Base-by-base conservation (phyloP, 35 echinoderm and acorn worm genomes). In the Patiria miniata region DNA sequence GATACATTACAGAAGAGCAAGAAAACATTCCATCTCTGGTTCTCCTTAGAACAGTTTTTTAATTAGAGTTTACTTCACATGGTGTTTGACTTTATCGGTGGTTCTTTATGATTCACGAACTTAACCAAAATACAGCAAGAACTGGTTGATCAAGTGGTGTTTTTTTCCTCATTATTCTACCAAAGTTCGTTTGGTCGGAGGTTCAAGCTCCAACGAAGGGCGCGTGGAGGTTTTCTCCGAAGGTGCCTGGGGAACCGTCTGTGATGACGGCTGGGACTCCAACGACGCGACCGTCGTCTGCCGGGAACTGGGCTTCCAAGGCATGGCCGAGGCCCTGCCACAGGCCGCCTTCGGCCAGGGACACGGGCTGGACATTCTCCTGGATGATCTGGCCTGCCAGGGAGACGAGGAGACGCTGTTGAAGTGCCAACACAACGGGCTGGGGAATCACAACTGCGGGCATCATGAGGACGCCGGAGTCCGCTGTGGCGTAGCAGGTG, bases 391-490 rank as follows among this genome's bases (percentile, higher is more conserved):
- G 37, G 28, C 54, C 5, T 95, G 89, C 52, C 32, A 28, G 29
- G 93, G 93, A 0, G 39, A 57, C 0, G 89, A 95, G 34, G 39
- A 34, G 1, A n/a, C 4, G 0, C 16, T 95, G 19, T 26, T 50
- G 56, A 21, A 77, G 30, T 95, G 93, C 58, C 29, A 19, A 5
- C 85, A 86, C 36, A 58, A 61, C 17, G 88, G 88, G 7, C 33
- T 87, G 30, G 85, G 79, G 33, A 59, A 52, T 0, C 78, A 91
- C 16, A 91, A 95, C 69, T 95, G 93, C 79, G 84, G 88, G 30
- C 89, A 91, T 73, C 42, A 56, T 36, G 90, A 91, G 60, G 90
- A 91, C 50, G 84, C 76, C 0, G 84, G 90, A 16, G 65, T 91
- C 8, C 26, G 68, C 61, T 91, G 89, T 23, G 51, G 57, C 7